A percentile compares a stretch with the other conserved stretches of the same genome.
phyloP scores from a whole-genome alignment of 35 echinoderm and acorn worm genomes.

The Nesometra sesokonis region DNA sequence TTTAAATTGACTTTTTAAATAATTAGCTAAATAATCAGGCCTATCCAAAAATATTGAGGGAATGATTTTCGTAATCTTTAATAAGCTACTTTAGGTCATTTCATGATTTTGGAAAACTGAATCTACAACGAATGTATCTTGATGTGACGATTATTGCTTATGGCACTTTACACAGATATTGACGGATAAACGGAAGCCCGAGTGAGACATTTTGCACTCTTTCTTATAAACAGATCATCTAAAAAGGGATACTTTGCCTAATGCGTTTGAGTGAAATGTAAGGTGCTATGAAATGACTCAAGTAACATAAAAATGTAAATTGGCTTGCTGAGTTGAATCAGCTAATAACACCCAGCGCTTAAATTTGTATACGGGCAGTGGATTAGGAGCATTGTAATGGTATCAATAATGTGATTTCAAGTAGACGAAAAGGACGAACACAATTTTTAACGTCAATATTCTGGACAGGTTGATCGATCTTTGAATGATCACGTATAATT shows the following conservation, averaged over 20 bases:
- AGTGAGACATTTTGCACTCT: not conserved
- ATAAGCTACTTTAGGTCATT: too few species aligned
- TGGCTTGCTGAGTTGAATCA: not conserved
- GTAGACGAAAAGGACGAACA: not conserved
- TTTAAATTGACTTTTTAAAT: too few species aligned
- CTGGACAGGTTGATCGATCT: not conserved
- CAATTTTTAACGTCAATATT: not conserved
- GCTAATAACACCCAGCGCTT: not conserved
- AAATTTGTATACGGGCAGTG: not conserved
- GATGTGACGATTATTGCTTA: too few species aligned
- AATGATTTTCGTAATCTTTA: too few species aligned
- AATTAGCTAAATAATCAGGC: too few species aligned
- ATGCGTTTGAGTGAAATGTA: not conserved
- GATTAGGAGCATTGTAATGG: not conserved
- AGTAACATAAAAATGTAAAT: not conserved
- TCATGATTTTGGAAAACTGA: too few species aligned
- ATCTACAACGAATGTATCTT: too few species aligned
- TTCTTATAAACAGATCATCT: not conserved
- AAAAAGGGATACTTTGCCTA: not conserved
- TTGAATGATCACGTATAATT: not conserved
- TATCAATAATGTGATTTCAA: not conserved
- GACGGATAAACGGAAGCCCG: not conserved
- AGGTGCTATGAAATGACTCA: not conserved
- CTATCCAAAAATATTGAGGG: too few species aligned
- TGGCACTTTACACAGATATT: not conserved